Base-by-base conservation (phyloP, 2,797 vertebrate genomes). In the Huso huso region DNA sequence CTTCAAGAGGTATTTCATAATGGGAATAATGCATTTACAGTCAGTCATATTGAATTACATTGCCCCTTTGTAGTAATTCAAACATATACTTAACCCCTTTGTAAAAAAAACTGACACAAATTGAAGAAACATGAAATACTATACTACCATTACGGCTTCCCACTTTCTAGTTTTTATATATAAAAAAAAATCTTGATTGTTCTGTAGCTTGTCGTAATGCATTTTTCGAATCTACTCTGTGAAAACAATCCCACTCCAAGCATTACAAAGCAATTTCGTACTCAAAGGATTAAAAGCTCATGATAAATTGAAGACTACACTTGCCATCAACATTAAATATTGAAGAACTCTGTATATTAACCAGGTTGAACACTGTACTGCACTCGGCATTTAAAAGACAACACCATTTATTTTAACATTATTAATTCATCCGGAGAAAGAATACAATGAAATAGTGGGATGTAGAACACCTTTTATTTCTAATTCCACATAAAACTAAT, bases 221-320 rank as follows among this genome's bases (percentile, higher is more conserved):
- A 91, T 94, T 94, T 96, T 94, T 93, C 86, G 83, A 74, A 89
- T 85, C 87, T 85, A 88, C 89, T 91, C 84, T 75, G 83, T 89
- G 80, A 88, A 94, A 93, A 93, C 89, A 93, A 91, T 94, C 93
- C 87, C 89, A 90, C 85, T 78, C 89, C 90, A 84, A 88, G 89
- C 88, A 94, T 95, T 95, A 93, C 95, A 95, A 95, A 92, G 91
- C 93, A 92, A 93, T 95, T 94, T 93, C 90, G 90, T 90, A 90
- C 93, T 94, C 93, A 81, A 87, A 92, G 92, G 93, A 95, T 95
- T 94, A 94, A 94, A 93, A 93, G 91, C 88, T 91, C 92, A 94
- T 94, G 93, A 95, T 94, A 95, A 94, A 95, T 93, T 93, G 92
- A 95, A 95, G 92, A 93, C 93, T 93, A 91, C 93, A 93, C 89